These are phyloP conservation scores for Tichodroma muraria DNA, from an alignment of 2,113 vertebrate genomes.

Conservation along the genomic window DNA sequence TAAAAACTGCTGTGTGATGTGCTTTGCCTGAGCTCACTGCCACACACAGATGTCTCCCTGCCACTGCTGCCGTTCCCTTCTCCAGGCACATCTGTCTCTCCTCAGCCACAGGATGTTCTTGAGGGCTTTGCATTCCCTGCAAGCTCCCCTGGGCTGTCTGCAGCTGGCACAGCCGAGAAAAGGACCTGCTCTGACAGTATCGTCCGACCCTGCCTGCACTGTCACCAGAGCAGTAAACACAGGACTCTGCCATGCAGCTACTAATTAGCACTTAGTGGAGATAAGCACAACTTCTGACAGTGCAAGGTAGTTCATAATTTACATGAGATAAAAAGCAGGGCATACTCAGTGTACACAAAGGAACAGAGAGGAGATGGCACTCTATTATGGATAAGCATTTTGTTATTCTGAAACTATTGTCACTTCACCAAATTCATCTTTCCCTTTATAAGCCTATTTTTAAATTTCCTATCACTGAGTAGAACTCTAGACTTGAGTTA, in stretches of 20 bases:
- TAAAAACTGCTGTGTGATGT: neutral
- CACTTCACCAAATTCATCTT: neutral
- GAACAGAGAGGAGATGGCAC: neutral
- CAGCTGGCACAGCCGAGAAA: neutral
- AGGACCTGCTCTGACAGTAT: neutral
- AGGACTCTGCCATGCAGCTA: neutral
- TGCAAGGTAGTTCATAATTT: neutral
- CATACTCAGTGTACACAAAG: neutral
- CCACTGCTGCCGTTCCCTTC: neutral
- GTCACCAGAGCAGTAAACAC: no score
- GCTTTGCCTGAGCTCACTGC: neutral
- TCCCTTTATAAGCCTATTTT: neutral
- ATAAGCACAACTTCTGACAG: neutral
- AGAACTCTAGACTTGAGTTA: neutral
- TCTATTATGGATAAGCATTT: neutral
- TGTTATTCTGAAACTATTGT: neutral
- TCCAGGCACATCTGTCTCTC: no score
- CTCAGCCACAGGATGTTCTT: no score
- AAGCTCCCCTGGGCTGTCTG: neutral
- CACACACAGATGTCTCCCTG: neutral
- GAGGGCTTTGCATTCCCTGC: neutral
- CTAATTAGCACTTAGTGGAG: constrained; percentile 9
- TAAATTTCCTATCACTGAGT: neutral
- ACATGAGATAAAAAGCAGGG: neutral
- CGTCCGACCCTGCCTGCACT: neutral